Base-by-base conservation (phyloP, 2,113 vertebrate species). In the Callithrix jacchus region DNA sequence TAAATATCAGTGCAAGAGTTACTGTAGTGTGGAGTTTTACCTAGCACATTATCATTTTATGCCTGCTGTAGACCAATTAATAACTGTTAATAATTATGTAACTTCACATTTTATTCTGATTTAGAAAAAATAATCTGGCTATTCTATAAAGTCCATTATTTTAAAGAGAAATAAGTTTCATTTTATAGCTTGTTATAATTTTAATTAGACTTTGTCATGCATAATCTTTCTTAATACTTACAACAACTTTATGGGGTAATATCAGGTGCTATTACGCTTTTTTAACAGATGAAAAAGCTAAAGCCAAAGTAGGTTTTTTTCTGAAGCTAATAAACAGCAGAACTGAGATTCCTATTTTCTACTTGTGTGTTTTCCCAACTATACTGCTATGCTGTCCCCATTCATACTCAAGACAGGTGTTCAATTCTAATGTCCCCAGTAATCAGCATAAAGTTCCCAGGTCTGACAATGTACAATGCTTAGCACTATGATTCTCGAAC, bases 251-350 rank as follows among this genome's bases (percentile, higher is more conserved):
- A 79, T 56, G 6, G 14, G 8, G 23, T 77, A 23, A 92, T 6
- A 90, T 25, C 42, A 77, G 30, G 23, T 27, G 12, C 40, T 89
- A 64, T 52, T 81, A 82, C 77, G n/a, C 23, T 4, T 40, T 80
- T 95, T 93, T 16, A 94, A 79, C 11, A 58, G 35, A 45, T 54
- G 47, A 94, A 17, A 92, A 96, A 89, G 76, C 49, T 71, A 42
- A 92, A 32, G 17, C 5, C 40, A 52, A 96, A 82, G 47, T 37
- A 35, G 3, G 7, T 80, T 87, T 94, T 94, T 92, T 35, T 30
- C 70, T 87, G 11, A 86, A n/a, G 21, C 5, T 87, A 81, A 45
- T 74, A 94, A 97, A 77, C 35, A 42, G 21, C 21, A 92, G 35
- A 71, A 32, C 23, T 45, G 27, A 73, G 40, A 58, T 84, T 87